phyloP scores from a whole-genome alignment of 2,888 invertebrate genomes.

The Drosophila hamatofila region DNA sequence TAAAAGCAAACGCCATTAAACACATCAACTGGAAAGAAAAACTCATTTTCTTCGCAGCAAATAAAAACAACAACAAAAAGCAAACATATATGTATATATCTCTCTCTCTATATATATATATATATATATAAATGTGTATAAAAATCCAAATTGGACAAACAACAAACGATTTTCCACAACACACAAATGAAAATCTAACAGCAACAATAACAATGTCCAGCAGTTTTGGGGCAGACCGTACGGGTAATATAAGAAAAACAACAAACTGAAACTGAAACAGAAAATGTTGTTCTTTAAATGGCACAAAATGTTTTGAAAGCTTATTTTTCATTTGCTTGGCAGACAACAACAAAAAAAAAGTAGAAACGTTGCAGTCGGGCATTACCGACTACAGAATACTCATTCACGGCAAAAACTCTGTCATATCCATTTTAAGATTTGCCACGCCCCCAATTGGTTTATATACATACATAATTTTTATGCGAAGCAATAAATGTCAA shows the following conservation, averaged over 20 bases:
- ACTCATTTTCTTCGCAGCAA: constrained; percentile 70
- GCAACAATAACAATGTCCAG: constrained; percentile 68
- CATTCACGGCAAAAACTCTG: too few species aligned
- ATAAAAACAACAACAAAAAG: constrained; percentile 38
- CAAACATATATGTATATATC: constrained; percentile 12
- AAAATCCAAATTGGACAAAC: constrained; percentile 76
- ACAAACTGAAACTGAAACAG: constrained; percentile 49
- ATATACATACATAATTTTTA: too few species aligned
- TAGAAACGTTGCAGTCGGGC: too few species aligned
- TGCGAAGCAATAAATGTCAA: too few species aligned
- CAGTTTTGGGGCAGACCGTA: constrained; percentile 60
- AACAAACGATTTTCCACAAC: constrained; percentile 64
- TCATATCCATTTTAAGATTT: too few species aligned
- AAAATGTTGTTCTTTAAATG: constrained; percentile 80
- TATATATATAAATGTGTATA: constrained; percentile 34
- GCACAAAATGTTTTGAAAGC: constrained; percentile 81
- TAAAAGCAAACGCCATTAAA: constrained; percentile 81
- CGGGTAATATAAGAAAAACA: constrained; percentile 78
- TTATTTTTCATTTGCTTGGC: constrained; percentile 77
- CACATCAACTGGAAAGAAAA: constrained; percentile 81
- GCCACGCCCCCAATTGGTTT: too few species aligned
- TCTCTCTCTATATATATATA: too few species aligned
- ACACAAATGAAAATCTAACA: constrained; percentile 36
- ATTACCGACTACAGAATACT: too few species aligned
- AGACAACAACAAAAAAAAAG: constrained; percentile 16